Evolutionary conservation across 2,797 vertebrate genomes (phyloP), one percentile per base, ranked within the genome.

Genomic region (Xiphorhynchus erythropygius): DNA sequence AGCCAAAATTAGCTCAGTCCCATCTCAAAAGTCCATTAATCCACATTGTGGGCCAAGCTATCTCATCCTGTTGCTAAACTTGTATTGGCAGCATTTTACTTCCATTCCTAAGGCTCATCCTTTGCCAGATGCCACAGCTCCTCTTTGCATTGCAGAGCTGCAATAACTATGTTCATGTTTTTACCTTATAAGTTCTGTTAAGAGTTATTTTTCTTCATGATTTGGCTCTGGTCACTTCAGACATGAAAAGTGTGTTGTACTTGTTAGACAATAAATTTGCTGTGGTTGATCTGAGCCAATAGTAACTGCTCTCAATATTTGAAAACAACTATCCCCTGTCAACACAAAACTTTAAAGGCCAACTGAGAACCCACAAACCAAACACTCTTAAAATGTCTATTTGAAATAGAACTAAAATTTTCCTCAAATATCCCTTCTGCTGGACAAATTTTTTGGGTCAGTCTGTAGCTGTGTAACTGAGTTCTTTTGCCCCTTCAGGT

Each of bases 1-100:
- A 69, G 39, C n/a, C 94, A 94, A 85, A 90, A 75, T 90, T 94
- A 94, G 35, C 69, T 78, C 68, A 77, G 37, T 7, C 21, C 6
- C 32, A 81, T 91, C 69, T 80, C 44, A 60, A 35, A 88, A 91
- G 37, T 68, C 41, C 62, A 81, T 30, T 88, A 93, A 84, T 94
- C 65, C 22, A 53, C 71, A 19, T 9, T 60, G 59, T 63, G 28
- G 70, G 44, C 33, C 4, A 2, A 84, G 11, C 15, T 77, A 87
- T 68, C 60, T 53, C 18, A 85, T 85, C 78, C 74, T 89, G 53
- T 71, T 77, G 24, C 76, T 94, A 91, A 92, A 87, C 13, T 59
- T 80, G 9, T 47, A 52, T 64, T 85, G 80, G 56, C 39, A 80
- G 21, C 53, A 50, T 74, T 89, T 87, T 55, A n/a, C 41, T 87